Conservation (phyloP, 1,140 invertebrate genomes). For the Drusus annulatus region DNA sequence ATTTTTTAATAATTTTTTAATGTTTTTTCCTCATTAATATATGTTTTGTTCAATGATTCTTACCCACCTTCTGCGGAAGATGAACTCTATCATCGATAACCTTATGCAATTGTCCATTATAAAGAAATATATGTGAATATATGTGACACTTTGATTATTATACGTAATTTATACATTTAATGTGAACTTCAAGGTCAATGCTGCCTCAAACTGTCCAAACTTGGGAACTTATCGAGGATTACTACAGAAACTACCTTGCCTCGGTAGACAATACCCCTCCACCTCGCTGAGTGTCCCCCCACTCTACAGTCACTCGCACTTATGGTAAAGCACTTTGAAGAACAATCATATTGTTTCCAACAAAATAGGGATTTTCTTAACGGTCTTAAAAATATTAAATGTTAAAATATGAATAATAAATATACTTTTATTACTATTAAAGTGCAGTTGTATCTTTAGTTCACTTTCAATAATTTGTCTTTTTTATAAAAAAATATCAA, state of each 20-base stretch:
- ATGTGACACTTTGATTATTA: slow-evolving; percentile 46
- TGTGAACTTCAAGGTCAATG: slow-evolving; percentile 34
- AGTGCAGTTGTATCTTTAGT: slow-evolving; percentile 30
- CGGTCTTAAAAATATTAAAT: slow-evolving; percentile 33
- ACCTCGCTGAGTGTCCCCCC: neutral
- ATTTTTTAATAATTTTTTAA: slow-evolving; percentile 48
- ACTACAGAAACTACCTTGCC: neutral
- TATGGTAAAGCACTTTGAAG: slow-evolving; percentile 33
- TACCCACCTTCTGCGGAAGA: slow-evolving; percentile 17
- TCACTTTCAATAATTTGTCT: slow-evolving; percentile 33
- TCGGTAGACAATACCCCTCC: too few relatives aligned
- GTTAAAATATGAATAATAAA: slow-evolving; percentile 41
- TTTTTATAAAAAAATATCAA: slow-evolving; percentile 44
- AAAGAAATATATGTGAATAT: slow-evolving; percentile 48
- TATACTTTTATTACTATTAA: slow-evolving; percentile 39
- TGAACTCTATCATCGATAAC: slow-evolving; percentile 32
- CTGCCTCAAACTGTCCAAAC: slow-evolving; percentile 34
- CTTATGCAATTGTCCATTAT: slow-evolving; percentile 44
- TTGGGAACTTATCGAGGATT: neutral
- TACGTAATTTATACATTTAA: slow-evolving; percentile 46
- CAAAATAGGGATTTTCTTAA: slow-evolving; percentile 30
- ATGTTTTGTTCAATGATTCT: slow-evolving; percentile 36
- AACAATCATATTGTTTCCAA: slow-evolving; percentile 37
- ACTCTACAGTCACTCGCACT: slow-evolving; percentile 30
- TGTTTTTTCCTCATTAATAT: slow-evolving; percentile 38